Base-by-base conservation (phyloP, 1,140 invertebrate genomes). In the Panonychus citri region DNA sequence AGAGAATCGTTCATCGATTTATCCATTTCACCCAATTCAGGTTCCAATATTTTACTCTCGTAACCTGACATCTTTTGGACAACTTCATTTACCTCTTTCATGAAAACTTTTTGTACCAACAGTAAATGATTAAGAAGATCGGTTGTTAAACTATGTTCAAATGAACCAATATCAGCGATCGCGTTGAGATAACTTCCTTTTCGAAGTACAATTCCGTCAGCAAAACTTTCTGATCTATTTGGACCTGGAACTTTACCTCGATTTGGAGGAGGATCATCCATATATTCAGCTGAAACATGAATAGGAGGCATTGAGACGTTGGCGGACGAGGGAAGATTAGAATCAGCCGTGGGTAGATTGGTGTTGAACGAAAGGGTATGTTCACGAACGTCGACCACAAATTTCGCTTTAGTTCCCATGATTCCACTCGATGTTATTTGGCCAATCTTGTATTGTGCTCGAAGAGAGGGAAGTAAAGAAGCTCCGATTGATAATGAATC, bases 81-180 rank as follows among this genome's bases (percentile, higher is more conserved):
- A 8, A 95, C 85, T 71, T 95, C 90, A 70, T 95, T 96, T 0
- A 95, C 85, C 75, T 96, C 90, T 74, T 88, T 90, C 85, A 95
- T 94, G 64, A 97, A 96, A 3, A 95, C 90, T 72, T 97, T 96
- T 69, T 97, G 90, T 15, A 96, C 91, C 72, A 98, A 95, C 1
- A 98, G 87, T 26, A 97, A 75, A 74, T 97, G 93, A 71, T 98
- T 98, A 3, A 98, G 75, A 13, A 97, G 74, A 75, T 98, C 93
- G 0, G 94, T 98, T 7, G 90, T 95, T 8, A 98, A 73, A 60
- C 86, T 90, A 66, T 96, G 88, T 68, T 96, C 86, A 67, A 97
- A 90, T 49, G 83, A 78, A 10, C 91, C 90, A 63, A 94, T 93
- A 66, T 94, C 87, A 1, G 89, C 88, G 3, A 82, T 80, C 24